A percentile compares a stretch with the other conserved stretches of the same genome.
Evolutionary conservation across 2,797 vertebrate genomes (phyloP).

Genomic region (Sibirionetta formosa): DNA sequence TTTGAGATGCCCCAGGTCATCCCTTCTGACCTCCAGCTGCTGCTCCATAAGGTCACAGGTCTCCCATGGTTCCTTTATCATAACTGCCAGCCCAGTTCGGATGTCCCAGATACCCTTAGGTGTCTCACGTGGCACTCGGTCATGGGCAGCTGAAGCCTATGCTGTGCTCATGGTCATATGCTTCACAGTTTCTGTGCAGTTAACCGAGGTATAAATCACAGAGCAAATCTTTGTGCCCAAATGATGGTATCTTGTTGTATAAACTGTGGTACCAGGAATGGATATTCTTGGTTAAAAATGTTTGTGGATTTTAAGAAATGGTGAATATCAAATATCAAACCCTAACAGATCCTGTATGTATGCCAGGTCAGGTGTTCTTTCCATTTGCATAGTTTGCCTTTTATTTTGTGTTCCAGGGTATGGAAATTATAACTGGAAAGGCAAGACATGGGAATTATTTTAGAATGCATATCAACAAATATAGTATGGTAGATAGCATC

Average conservation of each 20-base stretch:
- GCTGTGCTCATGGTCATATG: accelerated
- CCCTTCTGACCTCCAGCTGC: not conserved
- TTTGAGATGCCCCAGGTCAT: not conserved
- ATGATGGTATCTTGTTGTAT: not conserved
- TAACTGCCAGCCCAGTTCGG: accelerated
- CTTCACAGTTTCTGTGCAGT: not conserved
- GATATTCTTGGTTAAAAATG: not conserved
- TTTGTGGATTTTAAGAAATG: not conserved
- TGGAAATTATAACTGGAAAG: conserved; percentile 85
- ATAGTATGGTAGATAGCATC: conserved; percentile 86
- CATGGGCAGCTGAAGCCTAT: accelerated
- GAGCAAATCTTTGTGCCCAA: not conserved
- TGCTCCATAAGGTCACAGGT: not conserved
- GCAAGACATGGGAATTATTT: conserved; percentile 89
- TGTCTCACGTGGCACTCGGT: not conserved
- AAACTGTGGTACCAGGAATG: not conserved
- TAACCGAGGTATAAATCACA: not conserved
- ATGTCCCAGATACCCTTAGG: not conserved
- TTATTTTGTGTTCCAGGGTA: conserved; percentile 79
- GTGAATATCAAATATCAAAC: accelerated
- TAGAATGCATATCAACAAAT: conserved; percentile 84
- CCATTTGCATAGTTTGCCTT: not conserved
- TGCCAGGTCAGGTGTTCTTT: not conserved
- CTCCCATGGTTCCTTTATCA: not conserved
- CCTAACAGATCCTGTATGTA: accelerated